Evolutionary conservation across 2,888 invertebrate species (phyloP).

Genomic region (Athalia cordata): DNA sequence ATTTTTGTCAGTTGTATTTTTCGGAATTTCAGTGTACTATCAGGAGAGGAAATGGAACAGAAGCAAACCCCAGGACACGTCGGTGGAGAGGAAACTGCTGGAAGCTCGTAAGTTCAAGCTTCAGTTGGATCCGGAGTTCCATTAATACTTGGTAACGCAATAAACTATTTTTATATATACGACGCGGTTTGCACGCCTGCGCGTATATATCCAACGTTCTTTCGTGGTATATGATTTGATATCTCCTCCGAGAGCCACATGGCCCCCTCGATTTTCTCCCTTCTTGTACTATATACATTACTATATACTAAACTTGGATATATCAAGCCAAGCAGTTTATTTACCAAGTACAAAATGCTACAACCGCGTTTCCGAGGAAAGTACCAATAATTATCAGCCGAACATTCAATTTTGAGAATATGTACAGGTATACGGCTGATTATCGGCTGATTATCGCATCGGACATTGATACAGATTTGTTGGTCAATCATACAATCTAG

Average conservation of each 20-base stretch:
- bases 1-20: background rate
- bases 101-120: conserved; percentile 18
- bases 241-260: conserved; percentile 72
- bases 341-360: conserved; percentile 33
- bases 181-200: conserved; percentile 56
- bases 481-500: background rate
- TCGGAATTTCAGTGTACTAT: background rate
- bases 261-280: conserved; percentile 60
- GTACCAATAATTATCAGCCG: conserved; percentile 20
- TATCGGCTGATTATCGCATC: conserved; percentile 25
- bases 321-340: background rate
- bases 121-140: conserved; percentile 52
- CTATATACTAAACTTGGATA: too few species aligned
- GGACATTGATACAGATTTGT: background rate
- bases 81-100: background rate
- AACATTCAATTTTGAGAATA: conserved; percentile 17
- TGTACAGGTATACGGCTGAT: background rate
- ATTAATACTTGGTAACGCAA: conserved; percentile 73
- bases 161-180: conserved; percentile 73
- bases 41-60: background rate
- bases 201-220: conserved; percentile 51
- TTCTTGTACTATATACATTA: conserved; percentile 1
- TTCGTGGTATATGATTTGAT: conserved; percentile 70
- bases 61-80: background rate
- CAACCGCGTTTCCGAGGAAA: conserved; percentile 24